Percentiles rank a stretch among this genome's conserved stretches.
Evolutionary conservation across 2,888 invertebrate genomes (phyloP).

Genomic region (Lasioglossum leucozonium): DNA sequence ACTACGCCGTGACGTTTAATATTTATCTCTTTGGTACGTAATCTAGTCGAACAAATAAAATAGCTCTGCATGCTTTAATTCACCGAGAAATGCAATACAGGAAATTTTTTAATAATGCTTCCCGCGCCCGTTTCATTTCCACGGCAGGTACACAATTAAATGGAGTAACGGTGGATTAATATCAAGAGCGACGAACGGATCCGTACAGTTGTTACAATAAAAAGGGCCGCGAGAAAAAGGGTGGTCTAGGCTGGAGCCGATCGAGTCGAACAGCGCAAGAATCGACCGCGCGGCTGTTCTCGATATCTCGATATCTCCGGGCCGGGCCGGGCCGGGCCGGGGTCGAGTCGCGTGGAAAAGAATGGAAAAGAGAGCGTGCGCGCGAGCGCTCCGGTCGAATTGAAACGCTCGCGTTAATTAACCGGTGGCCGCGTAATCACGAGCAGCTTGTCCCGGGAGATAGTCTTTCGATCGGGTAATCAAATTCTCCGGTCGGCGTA

Average conservation of each 20-base stretch:
- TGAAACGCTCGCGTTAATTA: constrained; percentile 4
- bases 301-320: constrained; percentile 2
- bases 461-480: constrained; percentile 6
- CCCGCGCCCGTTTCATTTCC: background rate
- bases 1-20: too few relatives aligned
- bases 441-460: constrained; percentile 4
- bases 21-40: background rate
- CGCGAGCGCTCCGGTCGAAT: background rate
- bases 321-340: background rate
- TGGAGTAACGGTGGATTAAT: background rate
- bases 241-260: background rate
- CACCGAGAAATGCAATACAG: background rate
- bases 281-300: background rate
- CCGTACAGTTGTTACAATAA: background rate
- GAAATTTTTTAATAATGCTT: background rate
- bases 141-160: background rate
- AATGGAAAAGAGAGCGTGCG: background rate
- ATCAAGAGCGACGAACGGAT: background rate
- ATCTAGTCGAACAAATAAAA: background rate
- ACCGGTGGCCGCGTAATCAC: constrained; percentile 4
- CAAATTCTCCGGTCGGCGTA: background rate
- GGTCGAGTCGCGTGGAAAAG: background rate
- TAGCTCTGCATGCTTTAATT: too few relatives aligned
- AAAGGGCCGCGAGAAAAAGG: background rate
- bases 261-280: background rate